Evolutionary conservation across 2,888 invertebrate species (phyloP), one percentile per base, ranked within the genome.

Genomic region (Choristoneura rosaceana): DNA sequence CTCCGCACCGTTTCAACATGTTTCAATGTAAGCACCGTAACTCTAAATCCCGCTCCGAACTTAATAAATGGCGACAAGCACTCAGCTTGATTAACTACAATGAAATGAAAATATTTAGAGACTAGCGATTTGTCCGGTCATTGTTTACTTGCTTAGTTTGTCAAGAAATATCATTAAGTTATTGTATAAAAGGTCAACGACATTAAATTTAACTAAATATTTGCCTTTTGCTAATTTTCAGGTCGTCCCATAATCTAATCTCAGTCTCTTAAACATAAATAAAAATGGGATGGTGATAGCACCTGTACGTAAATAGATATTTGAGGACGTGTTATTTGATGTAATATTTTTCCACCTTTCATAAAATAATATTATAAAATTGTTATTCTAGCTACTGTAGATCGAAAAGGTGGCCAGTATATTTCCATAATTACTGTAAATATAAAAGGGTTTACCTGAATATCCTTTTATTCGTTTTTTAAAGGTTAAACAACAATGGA

Each of bases 31-130:
- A 43, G 43, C 43, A 43, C 43, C 43, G 12, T 43, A 12, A 64
- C 69, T 73, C 68, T 64, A 68, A 64, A 82, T 84, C 86, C 83
- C 81, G 81, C 84, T 84, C 81, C 84, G 86, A 89, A 88, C 85
- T 84, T 87, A 90, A 92, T 90, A 90, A 90, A 92, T 89, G 87
- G 89, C 86, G 90, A 89, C 90, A 88, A 87, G 87, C 92, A 93
- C 92, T 93, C 90, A 84, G 84, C 85, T 77, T 87, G 89, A 93
- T 93, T 92, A 55, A 12, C 25, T 55, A 90, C 87, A 84, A 80
- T 81, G 79, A 82, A 81, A 80, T 81, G 79, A 82, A 81, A 80
- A 79, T 78, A 79, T 76, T 65, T 71, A 43, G 47, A 69, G 64
- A 64, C 59, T 43, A 34, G 34, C 34, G 34, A 34, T 34, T 65